Evolutionary conservation across 2,113 vertebrate genomes (phyloP).

Genomic region (Piaya cayana): DNA sequence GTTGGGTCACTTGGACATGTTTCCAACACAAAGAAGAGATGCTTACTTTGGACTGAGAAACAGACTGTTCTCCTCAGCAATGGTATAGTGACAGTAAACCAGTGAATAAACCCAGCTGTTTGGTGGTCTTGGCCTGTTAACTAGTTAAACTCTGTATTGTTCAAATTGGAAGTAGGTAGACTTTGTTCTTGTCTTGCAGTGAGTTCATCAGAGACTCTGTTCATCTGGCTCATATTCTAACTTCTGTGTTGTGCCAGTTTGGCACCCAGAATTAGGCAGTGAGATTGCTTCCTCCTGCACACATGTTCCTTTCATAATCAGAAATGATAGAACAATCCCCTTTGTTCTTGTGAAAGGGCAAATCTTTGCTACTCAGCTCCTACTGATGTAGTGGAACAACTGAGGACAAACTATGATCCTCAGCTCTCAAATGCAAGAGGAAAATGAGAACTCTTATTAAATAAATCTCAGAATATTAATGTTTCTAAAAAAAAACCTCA

Average conservation of each 20-base stretch:
- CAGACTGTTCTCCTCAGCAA: background rate
- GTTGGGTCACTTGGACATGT: background rate
- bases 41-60: slow-evolving; percentile 5
- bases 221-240: background rate
- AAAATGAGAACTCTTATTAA: background rate
- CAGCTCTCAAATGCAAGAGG: background rate
- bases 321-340: background rate
- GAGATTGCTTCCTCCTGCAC: slow-evolving; percentile 12
- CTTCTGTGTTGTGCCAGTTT: background rate
- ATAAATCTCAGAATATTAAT: background rate
- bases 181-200: background rate
- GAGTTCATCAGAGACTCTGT: background rate
- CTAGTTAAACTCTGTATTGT: background rate
- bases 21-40: background rate
- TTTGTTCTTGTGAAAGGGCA: slow-evolving; percentile 19
- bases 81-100: background rate
- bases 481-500: background rate
- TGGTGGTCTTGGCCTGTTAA: background rate
- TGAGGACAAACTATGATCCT: background rate
- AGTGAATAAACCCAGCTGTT: background rate
- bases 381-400: background rate
- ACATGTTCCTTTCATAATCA: background rate
- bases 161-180: background rate
- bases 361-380: background rate
- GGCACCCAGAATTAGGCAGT: background rate